Evolutionary conservation across 2,797 vertebrate genomes (phyloP), one percentile per base, ranked within the genome.

Genomic region (Cyclopterus lumpus): DNA sequence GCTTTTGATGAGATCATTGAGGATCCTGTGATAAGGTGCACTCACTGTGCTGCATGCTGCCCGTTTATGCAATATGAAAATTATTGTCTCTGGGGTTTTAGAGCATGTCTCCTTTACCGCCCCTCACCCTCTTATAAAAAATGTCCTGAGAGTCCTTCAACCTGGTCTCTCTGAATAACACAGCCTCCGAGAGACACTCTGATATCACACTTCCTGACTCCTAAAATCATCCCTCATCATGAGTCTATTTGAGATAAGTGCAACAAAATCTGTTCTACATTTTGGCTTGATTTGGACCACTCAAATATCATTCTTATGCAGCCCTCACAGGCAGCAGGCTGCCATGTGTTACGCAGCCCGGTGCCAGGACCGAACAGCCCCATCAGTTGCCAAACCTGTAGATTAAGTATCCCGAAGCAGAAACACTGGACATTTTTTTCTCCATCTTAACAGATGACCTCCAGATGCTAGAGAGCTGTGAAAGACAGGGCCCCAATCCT

Each of bases 381-480:
- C 3, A 67, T 77, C 77, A 15, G 49, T 74, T 88, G 91, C 89
- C 91, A 93, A 89, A 93, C 89, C 91, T 86, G 86, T 90, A 86
- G 91, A 92, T 91, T 91, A 92, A 89, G 74, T 78, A 81, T 79
- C 84, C 76, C 74, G 46, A 58, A 61, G 83, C 79, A 88, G 83
- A 90, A 88, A 83, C 71, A 73, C 62, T 64, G 83, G 87, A 77
- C 86, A 71, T 26, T 65, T 71, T 61, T 40, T 67, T 72, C 61
- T 24, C 22, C 71, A 64, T 82, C 62, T 53, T 75, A 87, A 73
- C 75, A 80, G 84, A 85, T 87, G 85, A 90, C 90, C 90, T 84
- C 75, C 79, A 86, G 82, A 86, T 89, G 85, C 86, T 89, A 62
- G 51, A 84, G 76, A 89, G 83, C 84, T 77, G 74, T 15, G 77